Evolutionary conservation across 2,888 invertebrate species (phyloP), one percentile per base, ranked within the genome.

Genomic region (Ctenicera cuprea): DNA sequence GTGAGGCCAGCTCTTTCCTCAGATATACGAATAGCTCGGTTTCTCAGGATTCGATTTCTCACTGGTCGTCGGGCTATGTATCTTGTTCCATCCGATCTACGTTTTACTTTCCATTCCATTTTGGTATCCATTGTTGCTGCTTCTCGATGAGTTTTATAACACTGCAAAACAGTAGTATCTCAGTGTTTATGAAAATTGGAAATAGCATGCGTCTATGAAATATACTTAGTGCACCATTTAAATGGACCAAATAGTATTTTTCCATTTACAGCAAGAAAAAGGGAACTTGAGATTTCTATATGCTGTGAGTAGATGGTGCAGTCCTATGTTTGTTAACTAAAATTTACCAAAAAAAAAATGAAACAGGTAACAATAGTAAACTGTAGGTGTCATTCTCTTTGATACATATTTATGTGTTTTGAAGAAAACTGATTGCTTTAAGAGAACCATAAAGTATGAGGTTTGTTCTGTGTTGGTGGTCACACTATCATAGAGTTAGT

Each of bases 101-200:
- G 88, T 83, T 95, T 95, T 8, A 94, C 94, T 80, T 94, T 94
- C 93, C 94, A 94, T 75, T 91, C 91, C 91, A 91, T 91, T 54
- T 88, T 87, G 0, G 88, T 78, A 64, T 85, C 83, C 73, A 83
- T 77, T n/a, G 83, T 82, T 9, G 80, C 52, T 38, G 76, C 57
- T 14, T 78, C 75, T 38, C 59, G 59, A 18, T 59, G 38, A 20
- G 37, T 30, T 62, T 66, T 54, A 68, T 71, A 57, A 50, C 69
- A 48, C 66, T 75, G 38, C 20, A 54, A 54, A 54, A 30, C 3
- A 54, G 4, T 3, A 54, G 30, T 54, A 11, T 8, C 5, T 50
- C 9, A 20, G 12, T 50, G 0, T 14, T 14, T 14, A 4, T 41
- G 14, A 41, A 41, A 14, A 41, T 14, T 41, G 2, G n/a, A 12